phyloP scores from a whole-genome alignment of 2,113 vertebrate genomes.

The Mus spicilegus region DNA sequence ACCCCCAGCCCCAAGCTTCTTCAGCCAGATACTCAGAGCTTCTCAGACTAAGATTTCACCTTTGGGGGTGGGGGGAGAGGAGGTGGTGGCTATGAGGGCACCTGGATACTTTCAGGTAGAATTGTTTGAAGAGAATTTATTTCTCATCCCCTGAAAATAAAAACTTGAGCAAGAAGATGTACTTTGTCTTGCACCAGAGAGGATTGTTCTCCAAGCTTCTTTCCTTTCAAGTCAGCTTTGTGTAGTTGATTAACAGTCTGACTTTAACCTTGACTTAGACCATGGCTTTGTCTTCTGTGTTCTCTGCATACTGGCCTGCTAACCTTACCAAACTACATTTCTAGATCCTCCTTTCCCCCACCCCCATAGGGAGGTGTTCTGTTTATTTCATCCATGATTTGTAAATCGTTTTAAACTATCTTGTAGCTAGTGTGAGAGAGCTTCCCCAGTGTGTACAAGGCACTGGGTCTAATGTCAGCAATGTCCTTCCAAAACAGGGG shows the following conservation, averaged over 20 bases:
- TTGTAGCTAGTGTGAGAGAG: not conserved
- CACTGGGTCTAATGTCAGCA: not conserved
- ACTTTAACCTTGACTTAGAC: not conserved
- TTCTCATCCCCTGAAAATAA: not conserved
- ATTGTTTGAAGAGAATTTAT: slow-evolving; percentile 1
- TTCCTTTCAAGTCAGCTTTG: not conserved
- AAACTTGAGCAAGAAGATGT: not conserved
- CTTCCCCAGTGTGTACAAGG: not conserved
- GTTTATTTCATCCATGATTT: not conserved
- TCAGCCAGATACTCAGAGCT: not conserved
- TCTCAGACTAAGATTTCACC: not conserved
- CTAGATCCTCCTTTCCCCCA: not conserved
- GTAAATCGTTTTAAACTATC: not conserved
- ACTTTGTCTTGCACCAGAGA: not conserved
- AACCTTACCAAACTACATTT: not conserved
- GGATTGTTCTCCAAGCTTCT: not conserved
- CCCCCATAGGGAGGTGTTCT: not conserved
- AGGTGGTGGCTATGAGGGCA: no score
- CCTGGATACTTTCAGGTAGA: not conserved
- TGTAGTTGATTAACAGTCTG: not conserved
- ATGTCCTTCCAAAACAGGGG: not conserved
- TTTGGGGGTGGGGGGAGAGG: no score
- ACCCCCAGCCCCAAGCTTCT: no score
- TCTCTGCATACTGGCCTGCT: not conserved
- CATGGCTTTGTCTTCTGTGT: not conserved